A percentile compares a stretch with the other conserved stretches of the same genome.
These are phyloP conservation scores for Eulemur coronatus DNA, from an alignment of 2,797 vertebrate species.

Conservation along the genomic window DNA sequence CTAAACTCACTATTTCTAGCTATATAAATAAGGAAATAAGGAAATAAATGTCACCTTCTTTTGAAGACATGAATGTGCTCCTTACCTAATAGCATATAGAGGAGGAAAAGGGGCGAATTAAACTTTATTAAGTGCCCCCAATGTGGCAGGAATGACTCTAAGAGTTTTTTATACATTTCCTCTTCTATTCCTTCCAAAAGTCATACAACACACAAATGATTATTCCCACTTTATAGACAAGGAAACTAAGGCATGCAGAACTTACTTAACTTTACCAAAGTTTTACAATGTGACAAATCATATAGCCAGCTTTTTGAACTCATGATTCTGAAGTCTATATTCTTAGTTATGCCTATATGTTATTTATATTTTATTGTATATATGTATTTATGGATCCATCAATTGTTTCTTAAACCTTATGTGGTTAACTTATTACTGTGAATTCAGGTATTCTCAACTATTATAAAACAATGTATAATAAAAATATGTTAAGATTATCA, in stretches of 20 bases:
- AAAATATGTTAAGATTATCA: background rate
- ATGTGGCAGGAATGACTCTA: background rate
- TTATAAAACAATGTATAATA: background rate
- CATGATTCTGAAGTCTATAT: background rate
- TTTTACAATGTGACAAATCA: background rate
- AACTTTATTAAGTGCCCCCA: background rate
- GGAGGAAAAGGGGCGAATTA: background rate
- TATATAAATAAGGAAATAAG: background rate
- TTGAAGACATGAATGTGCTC: background rate
- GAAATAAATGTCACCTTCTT: background rate
- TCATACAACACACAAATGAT: background rate
- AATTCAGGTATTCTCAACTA: background rate
- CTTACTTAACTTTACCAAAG: background rate
- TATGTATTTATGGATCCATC: background rate
- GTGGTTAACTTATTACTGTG: background rate
- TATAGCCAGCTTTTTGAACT: background rate
- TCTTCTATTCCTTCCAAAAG: background rate
- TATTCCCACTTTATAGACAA: background rate
- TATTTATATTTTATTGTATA: background rate
- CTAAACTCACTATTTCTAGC: background rate
- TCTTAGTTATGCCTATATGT: constrained; percentile 2
- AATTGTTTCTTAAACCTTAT: background rate
- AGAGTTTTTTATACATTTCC: background rate
- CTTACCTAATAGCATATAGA: background rate
- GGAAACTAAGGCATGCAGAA: background rate